A percentile compares a stretch with the other conserved stretches of the same genome.
Conservation (phyloP, 2,113 vertebrate genomes). For the Spea bombifrons region DNA sequence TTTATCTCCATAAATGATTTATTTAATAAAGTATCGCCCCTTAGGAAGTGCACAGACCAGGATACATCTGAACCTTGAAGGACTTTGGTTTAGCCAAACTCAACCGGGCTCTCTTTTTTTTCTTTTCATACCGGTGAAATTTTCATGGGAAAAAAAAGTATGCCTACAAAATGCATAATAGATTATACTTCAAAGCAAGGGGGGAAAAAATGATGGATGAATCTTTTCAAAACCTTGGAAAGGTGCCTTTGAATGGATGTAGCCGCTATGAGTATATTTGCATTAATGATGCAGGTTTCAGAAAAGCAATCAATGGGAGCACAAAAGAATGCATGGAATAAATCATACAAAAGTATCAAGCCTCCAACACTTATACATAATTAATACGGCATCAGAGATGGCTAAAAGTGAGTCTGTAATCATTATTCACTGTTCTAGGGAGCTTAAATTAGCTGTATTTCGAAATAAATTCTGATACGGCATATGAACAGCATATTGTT, state of each 20-base stretch:
- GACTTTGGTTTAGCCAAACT: conserved; percentile 23
- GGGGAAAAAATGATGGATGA: conserved; percentile 34
- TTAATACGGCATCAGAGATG: conserved; percentile 39
- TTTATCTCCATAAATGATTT: neutral
- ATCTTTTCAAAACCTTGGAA: conserved; percentile 38
- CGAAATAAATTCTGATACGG: neutral
- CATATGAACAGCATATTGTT: neutral
- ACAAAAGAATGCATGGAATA: conserved; percentile 43
- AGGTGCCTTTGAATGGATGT: conserved; percentile 41
- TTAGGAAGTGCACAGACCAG: neutral
- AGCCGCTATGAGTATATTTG: conserved; percentile 36
- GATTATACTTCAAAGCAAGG: conserved; percentile 35
- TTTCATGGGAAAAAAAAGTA: conserved; percentile 9
- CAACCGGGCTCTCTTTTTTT: conserved; percentile 15
- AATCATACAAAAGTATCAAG: conserved; percentile 44
- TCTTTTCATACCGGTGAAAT: conserved; percentile 11
- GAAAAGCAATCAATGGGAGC: conserved; percentile 47
- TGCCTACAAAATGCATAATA: conserved; percentile 28
- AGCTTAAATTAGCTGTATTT: conserved; percentile 30
- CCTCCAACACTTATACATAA: conserved; percentile 43
- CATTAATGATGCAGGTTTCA: conserved; percentile 46
- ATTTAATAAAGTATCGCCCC: neutral
- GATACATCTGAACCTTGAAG: neutral
- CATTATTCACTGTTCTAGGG: conserved; percentile 37
- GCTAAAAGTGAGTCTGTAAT: conserved; percentile 30